phyloP scores from a whole-genome alignment of 1,140 invertebrate species.

The Acromyrmex heyeri region DNA sequence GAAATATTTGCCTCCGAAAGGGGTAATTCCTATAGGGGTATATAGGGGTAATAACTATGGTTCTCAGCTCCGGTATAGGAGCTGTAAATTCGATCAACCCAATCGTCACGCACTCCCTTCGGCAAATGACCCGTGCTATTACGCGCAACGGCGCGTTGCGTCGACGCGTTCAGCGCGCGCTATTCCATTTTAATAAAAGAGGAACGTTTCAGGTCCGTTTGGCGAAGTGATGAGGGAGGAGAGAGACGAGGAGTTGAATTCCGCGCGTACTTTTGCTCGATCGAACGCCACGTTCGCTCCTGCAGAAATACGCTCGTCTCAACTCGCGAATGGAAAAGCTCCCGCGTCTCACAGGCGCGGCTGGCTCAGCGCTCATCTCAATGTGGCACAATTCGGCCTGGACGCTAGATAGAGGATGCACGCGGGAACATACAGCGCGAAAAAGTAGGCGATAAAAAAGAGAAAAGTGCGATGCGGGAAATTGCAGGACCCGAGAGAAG shows the following conservation, averaged over 20 bases:
- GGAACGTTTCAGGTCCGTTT: conserved; percentile 22
- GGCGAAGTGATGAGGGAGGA: not conserved
- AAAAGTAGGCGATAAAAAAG: conserved; percentile 56
- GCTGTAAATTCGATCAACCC: conserved; percentile 59
- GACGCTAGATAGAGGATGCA: conserved; percentile 19
- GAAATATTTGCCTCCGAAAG: conserved; percentile 50
- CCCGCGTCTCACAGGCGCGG: not conserved
- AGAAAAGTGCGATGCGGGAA: conserved; percentile 64
- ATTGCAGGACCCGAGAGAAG: conserved; percentile 51
- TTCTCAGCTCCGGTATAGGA: not conserved
- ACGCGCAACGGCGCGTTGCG: conserved; percentile 19
- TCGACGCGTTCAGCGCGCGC: conserved; percentile 24
- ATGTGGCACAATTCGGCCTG: conserved; percentile 25
- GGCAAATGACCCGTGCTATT: conserved; percentile 61
- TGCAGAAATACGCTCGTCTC: conserved; percentile 37
- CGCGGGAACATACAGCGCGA: conserved; percentile 35
- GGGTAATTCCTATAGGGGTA: conserved; percentile 25
- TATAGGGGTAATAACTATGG: not conserved
- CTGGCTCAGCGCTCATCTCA: not conserved
- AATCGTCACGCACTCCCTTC: conserved; percentile 58
- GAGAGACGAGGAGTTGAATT: conserved; percentile 22
- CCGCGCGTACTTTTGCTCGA: conserved; percentile 36
- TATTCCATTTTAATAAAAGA: conserved; percentile 59
- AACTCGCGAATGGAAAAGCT: conserved; percentile 15
- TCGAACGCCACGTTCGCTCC: conserved; percentile 32